A percentile compares a stretch with the other conserved stretches of the same genome.
Evolutionary conservation across 2,113 vertebrate species (phyloP).

Genomic region (Hystrix cristata): DNA sequence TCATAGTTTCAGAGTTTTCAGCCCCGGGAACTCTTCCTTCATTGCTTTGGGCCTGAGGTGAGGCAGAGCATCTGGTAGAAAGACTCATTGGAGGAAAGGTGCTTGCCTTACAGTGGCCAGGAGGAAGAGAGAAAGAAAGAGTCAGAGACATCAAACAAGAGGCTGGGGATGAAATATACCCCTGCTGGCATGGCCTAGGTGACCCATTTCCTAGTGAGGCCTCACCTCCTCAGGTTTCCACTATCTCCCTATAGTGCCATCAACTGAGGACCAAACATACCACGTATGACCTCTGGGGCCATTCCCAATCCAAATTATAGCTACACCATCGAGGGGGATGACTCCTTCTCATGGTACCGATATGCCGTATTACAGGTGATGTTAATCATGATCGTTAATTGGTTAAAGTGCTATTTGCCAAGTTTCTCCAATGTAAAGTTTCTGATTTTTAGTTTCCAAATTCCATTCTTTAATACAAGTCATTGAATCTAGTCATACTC

Average conservation of each 20-base stretch:
- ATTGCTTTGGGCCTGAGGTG: no score
- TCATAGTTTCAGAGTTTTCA: no score
- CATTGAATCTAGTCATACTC: neutral
- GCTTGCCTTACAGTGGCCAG: no score
- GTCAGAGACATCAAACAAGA: no score
- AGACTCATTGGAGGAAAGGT: no score
- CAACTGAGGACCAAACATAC: neutral
- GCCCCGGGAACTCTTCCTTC: no score
- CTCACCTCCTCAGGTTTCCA: neutral
- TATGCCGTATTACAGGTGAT: neutral
- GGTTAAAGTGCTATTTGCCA: neutral
- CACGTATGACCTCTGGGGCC: no score
- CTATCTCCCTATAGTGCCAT: neutral
- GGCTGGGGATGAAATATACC: no score
- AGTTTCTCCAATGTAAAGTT: neutral
- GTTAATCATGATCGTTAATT: neutral
- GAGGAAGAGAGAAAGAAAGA: no score
- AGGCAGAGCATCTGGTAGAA: no score
- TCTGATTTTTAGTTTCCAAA: neutral
- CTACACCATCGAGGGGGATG: fast-evolving
- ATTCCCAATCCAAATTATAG: neutral
- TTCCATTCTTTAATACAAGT: neutral
- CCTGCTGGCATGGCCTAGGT: no score
- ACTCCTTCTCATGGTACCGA: neutral
- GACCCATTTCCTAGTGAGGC: no score